Conservation (phyloP, 2,113 vertebrate genomes). For the Apodemus sylvaticus region DNA sequence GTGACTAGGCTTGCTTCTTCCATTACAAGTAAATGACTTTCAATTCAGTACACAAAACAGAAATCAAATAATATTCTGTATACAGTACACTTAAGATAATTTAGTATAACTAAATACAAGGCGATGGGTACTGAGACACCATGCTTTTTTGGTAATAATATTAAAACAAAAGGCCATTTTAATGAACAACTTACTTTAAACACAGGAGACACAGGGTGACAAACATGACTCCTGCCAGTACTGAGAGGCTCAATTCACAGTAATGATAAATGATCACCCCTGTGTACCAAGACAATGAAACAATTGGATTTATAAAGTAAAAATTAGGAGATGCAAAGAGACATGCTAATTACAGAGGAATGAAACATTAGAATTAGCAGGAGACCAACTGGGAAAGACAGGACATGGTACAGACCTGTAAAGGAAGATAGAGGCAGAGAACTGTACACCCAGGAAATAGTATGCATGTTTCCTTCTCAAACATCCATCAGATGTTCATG, state of each 20-base stretch:
- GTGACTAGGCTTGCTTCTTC: neutral
- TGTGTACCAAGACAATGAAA: neutral
- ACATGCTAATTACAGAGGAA: neutral
- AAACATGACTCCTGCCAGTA: neutral
- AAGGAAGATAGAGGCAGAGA: neutral
- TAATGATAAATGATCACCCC: neutral
- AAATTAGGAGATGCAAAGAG: neutral
- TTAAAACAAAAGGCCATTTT: neutral
- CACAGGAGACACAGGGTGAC: neutral
- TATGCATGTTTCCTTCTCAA: neutral
- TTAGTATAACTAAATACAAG: neutral
- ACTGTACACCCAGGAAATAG: neutral
- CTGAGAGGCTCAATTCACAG: neutral
- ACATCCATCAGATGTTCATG: neutral
- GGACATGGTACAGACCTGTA: neutral
- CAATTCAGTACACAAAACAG: neutral
- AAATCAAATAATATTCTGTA: neutral
- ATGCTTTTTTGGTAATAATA: neutral
- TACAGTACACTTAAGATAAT: conserved; percentile 12
- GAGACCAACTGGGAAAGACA: neutral
- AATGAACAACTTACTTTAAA: conserved; percentile 15
- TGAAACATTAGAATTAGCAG: neutral
- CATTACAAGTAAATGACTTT: conserved; percentile 33
- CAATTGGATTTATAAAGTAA: neutral
- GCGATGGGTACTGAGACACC: neutral